Evolutionary conservation across 1,140 invertebrate genomes (phyloP), one percentile per base, ranked within the genome.

Genomic region (Rhopalosiphum maidis): DNA sequence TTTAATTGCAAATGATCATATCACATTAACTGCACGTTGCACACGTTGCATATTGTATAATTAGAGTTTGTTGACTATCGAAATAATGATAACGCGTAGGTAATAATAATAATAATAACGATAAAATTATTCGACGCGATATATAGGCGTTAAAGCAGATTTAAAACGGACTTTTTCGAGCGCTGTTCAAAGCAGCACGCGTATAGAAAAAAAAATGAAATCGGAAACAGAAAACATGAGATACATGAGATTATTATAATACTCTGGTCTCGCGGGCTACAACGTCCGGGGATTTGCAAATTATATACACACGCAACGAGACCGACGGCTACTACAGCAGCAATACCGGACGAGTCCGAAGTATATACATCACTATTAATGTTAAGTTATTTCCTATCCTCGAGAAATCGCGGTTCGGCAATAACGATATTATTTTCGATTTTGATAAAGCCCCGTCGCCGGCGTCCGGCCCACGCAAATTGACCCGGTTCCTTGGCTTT

Each of bases 401-500:
- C 82, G n/a, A 35, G 11, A 86, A 86, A 86, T 46, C 41, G 85
- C 23, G 25, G 37, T 85, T 37, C 83, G 37, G 9, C 43, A 41
- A 85, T 82, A n/a, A 82, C 41, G 30, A 83, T 41, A 46, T 46
- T 46, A 86, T 86, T 86, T 23, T 86, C 41, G 85, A 86, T 86
- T 86, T 86, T 30, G 41, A 37, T 83, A 35, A 37, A 37, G 35
- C 35, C 8, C 2, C 77, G 35, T 37, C 23, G 82, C 83, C 41
- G 9, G 22, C 83, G 30, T 41, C 18, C 30, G 43, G 86, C 11
- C 43, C 48, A 1, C 37, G 7, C 18, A 48, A 48, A 87, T 48
- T 87, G 86, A 87, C 86, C 86, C n/a, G 51, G 86, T 87, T 87
- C 86, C 30, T 87, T 30, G 22, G 30, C 25, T 87, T 87, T 87